Percentiles rank a stretch among this genome's conserved stretches.
These are phyloP conservation scores for Anabacerthia variegaticeps DNA, from an alignment of 2,797 vertebrate species.

Conservation along the genomic window DNA sequence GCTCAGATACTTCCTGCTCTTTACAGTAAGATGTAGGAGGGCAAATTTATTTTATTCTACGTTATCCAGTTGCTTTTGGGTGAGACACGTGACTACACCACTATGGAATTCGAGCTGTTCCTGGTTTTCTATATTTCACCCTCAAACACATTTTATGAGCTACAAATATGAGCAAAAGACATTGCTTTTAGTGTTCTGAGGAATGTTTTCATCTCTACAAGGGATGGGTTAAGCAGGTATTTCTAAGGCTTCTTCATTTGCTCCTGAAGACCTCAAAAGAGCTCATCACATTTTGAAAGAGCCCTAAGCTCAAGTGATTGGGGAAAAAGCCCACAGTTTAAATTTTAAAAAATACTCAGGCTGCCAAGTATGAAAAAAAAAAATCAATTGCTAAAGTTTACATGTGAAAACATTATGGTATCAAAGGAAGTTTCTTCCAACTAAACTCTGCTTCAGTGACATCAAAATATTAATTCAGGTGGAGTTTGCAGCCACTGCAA, in stretches of 20 bases:
- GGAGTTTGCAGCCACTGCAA: background rate
- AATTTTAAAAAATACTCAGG: background rate
- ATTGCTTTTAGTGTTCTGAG: background rate
- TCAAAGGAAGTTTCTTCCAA: background rate
- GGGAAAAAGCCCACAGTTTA: background rate
- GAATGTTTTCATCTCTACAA: background rate
- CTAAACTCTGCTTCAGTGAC: background rate
- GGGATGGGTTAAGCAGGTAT: background rate
- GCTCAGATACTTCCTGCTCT: background rate
- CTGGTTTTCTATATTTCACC: background rate
- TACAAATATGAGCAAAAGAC: background rate
- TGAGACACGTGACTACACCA: background rate
- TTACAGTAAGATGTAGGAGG: background rate
- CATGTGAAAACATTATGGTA: background rate
- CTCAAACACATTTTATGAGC: background rate
- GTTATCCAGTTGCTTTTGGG: background rate
- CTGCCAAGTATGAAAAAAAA: background rate
- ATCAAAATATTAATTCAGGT: background rate
- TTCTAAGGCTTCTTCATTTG: background rate
- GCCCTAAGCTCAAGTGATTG: background rate
- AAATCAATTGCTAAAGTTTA: background rate
- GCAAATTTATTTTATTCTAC: background rate
- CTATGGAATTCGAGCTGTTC: background rate
- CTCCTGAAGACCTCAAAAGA: background rate
- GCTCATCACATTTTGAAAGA: background rate